Conservation (phyloP, 2,888 invertebrate species). For the Beris chalybata region DNA sequence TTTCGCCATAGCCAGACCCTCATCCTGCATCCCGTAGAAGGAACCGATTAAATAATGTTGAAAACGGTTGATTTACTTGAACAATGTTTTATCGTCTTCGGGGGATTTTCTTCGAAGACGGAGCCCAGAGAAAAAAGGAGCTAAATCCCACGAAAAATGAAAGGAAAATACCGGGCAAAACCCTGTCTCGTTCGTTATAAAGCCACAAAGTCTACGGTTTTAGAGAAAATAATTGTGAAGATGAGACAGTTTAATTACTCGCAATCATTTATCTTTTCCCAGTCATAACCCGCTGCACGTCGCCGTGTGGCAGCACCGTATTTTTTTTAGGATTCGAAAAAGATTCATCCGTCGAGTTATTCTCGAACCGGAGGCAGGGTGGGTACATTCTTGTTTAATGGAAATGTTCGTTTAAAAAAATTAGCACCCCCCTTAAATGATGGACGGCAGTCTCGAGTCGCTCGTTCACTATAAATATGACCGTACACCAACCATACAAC, state of each 20-base stretch:
- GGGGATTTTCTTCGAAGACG: neutral
- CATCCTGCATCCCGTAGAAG: neutral
- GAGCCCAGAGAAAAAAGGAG: neutral
- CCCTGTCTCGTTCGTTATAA: constrained; percentile 22
- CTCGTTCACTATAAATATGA: neutral
- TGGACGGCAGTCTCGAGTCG: neutral
- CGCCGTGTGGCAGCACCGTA: neutral
- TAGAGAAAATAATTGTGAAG: constrained; percentile 11
- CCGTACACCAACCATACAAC: neutral
- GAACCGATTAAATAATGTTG: constrained; percentile 6
- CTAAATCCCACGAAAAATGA: neutral
- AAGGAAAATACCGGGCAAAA: neutral
- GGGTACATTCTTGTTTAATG: neutral
- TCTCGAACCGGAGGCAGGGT: neutral
- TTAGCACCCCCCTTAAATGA: constrained; percentile 13
- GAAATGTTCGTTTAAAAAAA: constrained; percentile 9
- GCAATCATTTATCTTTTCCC: constrained; percentile 43
- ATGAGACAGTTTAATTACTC: constrained; percentile 43
- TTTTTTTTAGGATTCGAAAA: too few species aligned
- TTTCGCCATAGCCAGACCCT: too few species aligned
- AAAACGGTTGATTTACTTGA: constrained; percentile 5
- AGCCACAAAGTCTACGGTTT: neutral
- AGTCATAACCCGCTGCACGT: constrained; percentile 9
- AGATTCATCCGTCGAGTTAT: too few species aligned
- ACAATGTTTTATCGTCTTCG: constrained; percentile 2